These are phyloP conservation scores for Melanotaenia pygmaea DNA, from an alignment of 2,797 vertebrate genomes.

Conservation along the genomic window DNA sequence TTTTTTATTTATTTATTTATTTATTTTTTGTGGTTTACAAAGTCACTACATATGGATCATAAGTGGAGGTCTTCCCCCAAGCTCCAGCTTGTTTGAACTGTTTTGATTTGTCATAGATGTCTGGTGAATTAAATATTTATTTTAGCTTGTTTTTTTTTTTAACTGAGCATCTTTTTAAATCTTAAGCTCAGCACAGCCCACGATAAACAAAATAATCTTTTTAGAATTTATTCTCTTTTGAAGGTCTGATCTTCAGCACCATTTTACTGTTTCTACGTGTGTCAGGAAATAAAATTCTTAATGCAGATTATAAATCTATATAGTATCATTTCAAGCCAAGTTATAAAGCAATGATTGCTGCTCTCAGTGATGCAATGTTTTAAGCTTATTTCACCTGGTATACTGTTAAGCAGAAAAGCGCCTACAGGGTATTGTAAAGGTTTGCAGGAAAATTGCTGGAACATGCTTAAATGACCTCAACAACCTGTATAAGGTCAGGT, in stretches of 20 bases:
- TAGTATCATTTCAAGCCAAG: neutral
- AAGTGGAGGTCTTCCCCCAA: neutral
- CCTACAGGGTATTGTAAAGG: neutral
- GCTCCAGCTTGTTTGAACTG: neutral
- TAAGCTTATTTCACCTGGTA: neutral
- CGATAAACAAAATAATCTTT: neutral
- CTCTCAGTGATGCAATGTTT: slow-evolving; percentile 1
- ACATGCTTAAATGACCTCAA: neutral
- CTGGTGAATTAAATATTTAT: neutral
- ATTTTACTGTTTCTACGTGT: neutral
- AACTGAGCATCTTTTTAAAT: neutral
- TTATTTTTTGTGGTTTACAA: too few relatives aligned
- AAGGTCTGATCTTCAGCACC: neutral
- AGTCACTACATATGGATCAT: neutral
- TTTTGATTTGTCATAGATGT: neutral
- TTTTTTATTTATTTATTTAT: too few relatives aligned
- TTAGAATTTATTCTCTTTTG: neutral
- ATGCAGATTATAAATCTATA: neutral
- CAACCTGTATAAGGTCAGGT: neutral
- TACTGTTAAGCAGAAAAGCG: neutral
- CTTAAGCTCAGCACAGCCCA: neutral
- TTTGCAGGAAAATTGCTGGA: neutral
- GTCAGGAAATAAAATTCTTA: neutral
- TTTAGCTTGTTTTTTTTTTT: slow-evolving; percentile 2
- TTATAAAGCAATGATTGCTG: neutral